Evolutionary conservation across 2,797 vertebrate species (phyloP).

Genomic region (Platyrinchus mystaceus): DNA sequence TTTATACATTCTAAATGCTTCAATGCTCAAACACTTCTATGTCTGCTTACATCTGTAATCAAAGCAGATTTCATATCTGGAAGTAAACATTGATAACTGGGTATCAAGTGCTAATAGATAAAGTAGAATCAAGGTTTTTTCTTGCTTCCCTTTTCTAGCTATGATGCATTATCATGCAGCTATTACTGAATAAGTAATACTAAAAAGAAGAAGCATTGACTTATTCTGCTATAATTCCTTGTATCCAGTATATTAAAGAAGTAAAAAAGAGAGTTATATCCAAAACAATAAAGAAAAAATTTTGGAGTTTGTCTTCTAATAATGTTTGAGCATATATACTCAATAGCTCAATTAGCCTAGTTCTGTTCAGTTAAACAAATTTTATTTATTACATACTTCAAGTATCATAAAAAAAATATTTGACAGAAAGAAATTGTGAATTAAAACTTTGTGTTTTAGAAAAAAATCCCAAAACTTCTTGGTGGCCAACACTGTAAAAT

Average conservation of each 20-base stretch:
- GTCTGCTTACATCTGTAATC: neutral
- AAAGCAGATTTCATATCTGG: neutral
- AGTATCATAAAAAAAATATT: neutral
- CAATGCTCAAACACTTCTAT: neutral
- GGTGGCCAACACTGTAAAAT: neutral
- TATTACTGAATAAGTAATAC: neutral
- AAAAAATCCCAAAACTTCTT: neutral
- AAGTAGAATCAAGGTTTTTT: neutral
- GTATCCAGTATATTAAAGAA: neutral
- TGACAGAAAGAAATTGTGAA: neutral
- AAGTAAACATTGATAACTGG: neutral
- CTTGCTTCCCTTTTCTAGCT: neutral
- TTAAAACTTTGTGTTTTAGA: neutral
- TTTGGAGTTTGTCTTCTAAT: neutral
- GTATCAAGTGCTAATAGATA: neutral
- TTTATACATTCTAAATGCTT: neutral
- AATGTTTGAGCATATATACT: neutral
- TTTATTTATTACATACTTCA: neutral
- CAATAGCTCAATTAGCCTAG: neutral
- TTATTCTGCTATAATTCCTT: neutral
- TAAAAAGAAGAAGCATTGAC: neutral
- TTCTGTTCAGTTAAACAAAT: neutral
- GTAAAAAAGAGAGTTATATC: fast-evolving
- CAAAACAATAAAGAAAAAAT: neutral
- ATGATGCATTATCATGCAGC: neutral